Evolutionary conservation across 2,888 invertebrate genomes (phyloP).

Genomic region (Heliconius ismenius): DNA sequence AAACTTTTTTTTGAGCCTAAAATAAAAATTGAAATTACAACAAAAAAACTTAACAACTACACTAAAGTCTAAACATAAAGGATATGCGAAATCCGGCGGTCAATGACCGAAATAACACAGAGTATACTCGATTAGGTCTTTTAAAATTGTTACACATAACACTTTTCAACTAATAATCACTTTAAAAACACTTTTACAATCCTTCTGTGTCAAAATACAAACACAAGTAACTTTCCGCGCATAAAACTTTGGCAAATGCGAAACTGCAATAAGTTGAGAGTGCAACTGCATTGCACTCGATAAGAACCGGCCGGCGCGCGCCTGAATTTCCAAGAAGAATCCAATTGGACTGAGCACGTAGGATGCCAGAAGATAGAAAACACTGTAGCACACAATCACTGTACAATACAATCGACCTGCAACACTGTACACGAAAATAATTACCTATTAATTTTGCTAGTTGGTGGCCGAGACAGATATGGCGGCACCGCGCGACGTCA

Average conservation of each 20-base stretch:
- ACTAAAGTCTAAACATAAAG: slow-evolving; percentile 63
- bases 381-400: slow-evolving; percentile 74
- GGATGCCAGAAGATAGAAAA: slow-evolving; percentile 59
- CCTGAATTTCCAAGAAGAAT: slow-evolving; percentile 76
- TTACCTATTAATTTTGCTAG: slow-evolving; percentile 84
- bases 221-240: slow-evolving; percentile 78
- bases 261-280: slow-evolving; percentile 82
- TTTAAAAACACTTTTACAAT: slow-evolving; percentile 69
- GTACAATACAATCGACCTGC: slow-evolving; percentile 60
- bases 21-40: slow-evolving; percentile 69
- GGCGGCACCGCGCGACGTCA: slow-evolving; percentile 86
- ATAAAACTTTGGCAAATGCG: slow-evolving; percentile 77
- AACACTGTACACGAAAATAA: slow-evolving; percentile 79
- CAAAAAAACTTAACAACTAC: slow-evolving; percentile 62
- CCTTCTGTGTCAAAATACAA: slow-evolving; percentile 60
- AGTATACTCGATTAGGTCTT: slow-evolving; percentile 72
- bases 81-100: slow-evolving; percentile 77
- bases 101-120: slow-evolving; percentile 82
- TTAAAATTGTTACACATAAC: slow-evolving; percentile 70
- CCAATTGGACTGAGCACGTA: slow-evolving; percentile 70
- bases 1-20: slow-evolving; percentile 68
- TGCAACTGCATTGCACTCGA: slow-evolving; percentile 82
- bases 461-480: slow-evolving; percentile 85
- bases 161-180: slow-evolving; percentile 71
- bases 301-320: slow-evolving; percentile 82